These are phyloP conservation scores for Sinocyclocheilus anophthalmus DNA, from an alignment of 2,113 vertebrate genomes.

Conservation along the genomic window DNA sequence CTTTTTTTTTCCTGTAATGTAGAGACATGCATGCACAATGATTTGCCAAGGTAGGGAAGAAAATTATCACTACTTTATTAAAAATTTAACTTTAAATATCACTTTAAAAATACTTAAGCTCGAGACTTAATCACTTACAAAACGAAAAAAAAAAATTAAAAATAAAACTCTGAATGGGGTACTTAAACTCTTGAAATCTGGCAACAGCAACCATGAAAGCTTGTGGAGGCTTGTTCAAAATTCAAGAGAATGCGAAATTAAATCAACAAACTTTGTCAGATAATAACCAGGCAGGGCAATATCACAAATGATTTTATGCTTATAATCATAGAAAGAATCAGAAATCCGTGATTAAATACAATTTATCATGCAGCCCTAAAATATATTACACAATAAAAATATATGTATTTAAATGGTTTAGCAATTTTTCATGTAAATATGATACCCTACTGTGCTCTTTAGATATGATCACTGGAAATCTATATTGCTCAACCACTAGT, in stretches of 20 bases:
- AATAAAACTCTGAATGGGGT: too few relatives aligned
- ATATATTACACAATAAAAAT: neutral
- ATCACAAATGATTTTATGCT: neutral
- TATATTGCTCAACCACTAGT: neutral
- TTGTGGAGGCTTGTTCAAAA: neutral
- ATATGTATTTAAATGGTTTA: neutral
- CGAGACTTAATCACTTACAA: too few relatives aligned
- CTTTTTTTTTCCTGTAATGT: too few relatives aligned
- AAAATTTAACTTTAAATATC: too few relatives aligned
- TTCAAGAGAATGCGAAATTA: neutral
- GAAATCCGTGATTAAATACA: neutral
- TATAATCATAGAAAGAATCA: neutral
- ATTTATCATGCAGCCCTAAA: neutral
- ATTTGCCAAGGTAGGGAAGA: too few relatives aligned
- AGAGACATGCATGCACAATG: too few relatives aligned
- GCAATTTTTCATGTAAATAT: neutral
- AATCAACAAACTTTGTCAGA: neutral
- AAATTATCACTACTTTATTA: too few relatives aligned
- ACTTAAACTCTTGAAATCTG: neutral
- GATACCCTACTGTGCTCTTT: neutral
- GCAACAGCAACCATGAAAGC: neutral
- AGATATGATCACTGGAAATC: neutral
- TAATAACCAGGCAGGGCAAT: neutral
- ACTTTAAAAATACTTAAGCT: too few relatives aligned
- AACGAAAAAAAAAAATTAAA: too few relatives aligned